Evolutionary conservation across 2,113 vertebrate species (phyloP), one percentile per base, ranked within the genome.

Genomic region (Orientallactaga bullata): DNA sequence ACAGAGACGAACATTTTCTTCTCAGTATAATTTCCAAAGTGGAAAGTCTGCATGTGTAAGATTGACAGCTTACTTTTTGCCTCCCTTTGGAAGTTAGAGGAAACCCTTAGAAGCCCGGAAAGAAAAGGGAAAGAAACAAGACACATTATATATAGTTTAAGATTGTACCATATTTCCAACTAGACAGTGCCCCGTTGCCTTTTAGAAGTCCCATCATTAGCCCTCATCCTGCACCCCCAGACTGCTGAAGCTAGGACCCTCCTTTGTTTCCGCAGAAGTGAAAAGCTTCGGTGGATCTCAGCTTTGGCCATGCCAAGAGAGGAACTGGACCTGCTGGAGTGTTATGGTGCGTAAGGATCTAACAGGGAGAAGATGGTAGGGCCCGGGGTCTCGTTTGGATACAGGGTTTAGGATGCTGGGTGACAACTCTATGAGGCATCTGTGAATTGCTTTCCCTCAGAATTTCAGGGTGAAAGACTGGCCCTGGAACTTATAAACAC

Each of bases 261-360:
- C 17, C 61, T 95, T 81, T 92, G n/a, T 95, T 95, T 94, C 95
- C 92, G 39, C 94, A 99, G 99, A 97, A 99, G 99, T 91, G 99
- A 99, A 98, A 99, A 99, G 97, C 98, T 99, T 85, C 99, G 99
- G 2, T 99, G 99, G 99, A 99, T 99, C 97, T 99, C 99, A 20
- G 99, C 99, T 51, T 95, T 99, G 74, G 98, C 98, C 78, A 98
- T 97, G 85, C 99, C 99, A 0, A 97, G 96, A 89, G 98, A 98
- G 81, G 98, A 98, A 69, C 35, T 58, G 3, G 98, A 98, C 95
- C 96, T 98, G 47, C 90, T 98, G 47, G 98, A 98, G 42, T 97
- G 98, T 81, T 96, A 98, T 0, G 98, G 98, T 98, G 84, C 98
- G 98, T 73, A 37, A 35, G 0, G 21, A 9, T 24, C 23, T 37